Percentiles rank a stretch among this genome's conserved stretches.
Conservation (phyloP, 2,797 vertebrate species). For the Vespertilio murinus region DNA sequence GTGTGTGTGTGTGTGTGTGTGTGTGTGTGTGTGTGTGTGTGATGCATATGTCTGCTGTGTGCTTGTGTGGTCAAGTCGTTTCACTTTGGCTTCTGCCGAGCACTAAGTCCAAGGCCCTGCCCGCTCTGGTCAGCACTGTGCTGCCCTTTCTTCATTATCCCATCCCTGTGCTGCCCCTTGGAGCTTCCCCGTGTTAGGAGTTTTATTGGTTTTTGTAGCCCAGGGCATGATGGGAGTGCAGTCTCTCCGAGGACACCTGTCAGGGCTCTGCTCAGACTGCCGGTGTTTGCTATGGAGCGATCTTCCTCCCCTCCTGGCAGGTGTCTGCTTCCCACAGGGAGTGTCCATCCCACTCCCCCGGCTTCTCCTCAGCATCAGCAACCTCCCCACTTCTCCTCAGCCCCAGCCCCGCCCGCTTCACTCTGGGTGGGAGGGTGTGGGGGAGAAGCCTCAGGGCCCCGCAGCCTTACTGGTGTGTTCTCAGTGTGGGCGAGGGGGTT, state of each 20-base stretch:
- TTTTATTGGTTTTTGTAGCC: neutral
- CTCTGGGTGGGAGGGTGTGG: no score
- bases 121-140: neutral
- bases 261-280: neutral
- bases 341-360: no score
- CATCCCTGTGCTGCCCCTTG: rapidly evolving
- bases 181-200: neutral
- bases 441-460: neutral
- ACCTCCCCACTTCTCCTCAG: neutral
- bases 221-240: rapidly evolving
- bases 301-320: rapidly evolving
- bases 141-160: neutral
- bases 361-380: neutral
- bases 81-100: neutral
- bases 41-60: rapidly evolving
- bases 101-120: no score
- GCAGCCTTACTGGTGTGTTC: neutral
- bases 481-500: no score
- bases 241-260: neutral
- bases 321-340: no score
- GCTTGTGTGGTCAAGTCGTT: neutral
- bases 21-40: neutral
- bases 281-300: neutral
- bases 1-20: no score
- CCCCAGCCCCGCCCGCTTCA: neutral